phyloP scores from a whole-genome alignment of 2,888 invertebrate species.

The Ceramica pisi region DNA sequence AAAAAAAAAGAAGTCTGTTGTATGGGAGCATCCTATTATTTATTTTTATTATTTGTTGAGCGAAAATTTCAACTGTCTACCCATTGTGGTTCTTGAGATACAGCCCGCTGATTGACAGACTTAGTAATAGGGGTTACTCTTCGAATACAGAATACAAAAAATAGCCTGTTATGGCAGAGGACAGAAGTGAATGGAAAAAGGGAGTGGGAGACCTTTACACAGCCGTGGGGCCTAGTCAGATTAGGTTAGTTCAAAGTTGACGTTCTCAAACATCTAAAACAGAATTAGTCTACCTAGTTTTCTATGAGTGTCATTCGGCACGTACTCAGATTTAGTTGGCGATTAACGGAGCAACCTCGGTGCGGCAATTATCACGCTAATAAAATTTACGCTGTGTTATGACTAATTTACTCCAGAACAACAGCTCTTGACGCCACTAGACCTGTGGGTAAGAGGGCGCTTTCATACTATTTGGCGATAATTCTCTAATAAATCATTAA shows the following conservation, averaged over 20 bases:
- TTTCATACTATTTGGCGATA: not conserved
- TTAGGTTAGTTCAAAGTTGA: not conserved
- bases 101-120: too few species aligned
- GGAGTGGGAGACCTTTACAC: too few species aligned
- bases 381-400: slow-evolving; percentile 85
- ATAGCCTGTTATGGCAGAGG: too few species aligned
- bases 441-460: slow-evolving; percentile 59
- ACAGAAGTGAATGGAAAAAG: too few species aligned
- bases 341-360: slow-evolving; percentile 66
- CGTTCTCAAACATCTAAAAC: not conserved
- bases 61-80: too few species aligned
- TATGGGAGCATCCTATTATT: too few species aligned
- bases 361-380: slow-evolving; percentile 84
- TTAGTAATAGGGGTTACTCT: too few species aligned
- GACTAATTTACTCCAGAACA: slow-evolving; percentile 86
- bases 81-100: too few species aligned
- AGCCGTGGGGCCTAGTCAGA: not conserved
- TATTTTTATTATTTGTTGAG: too few species aligned
- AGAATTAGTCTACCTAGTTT: slow-evolving; percentile 16
- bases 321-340: slow-evolving; percentile 64
- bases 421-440: slow-evolving; percentile 68
- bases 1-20: too few species aligned
- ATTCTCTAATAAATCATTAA: not conserved
- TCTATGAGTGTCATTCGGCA: slow-evolving; percentile 26
- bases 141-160: too few species aligned